phyloP scores from a whole-genome alignment of 2,113 vertebrate species.

The Myotis brandtii region DNA sequence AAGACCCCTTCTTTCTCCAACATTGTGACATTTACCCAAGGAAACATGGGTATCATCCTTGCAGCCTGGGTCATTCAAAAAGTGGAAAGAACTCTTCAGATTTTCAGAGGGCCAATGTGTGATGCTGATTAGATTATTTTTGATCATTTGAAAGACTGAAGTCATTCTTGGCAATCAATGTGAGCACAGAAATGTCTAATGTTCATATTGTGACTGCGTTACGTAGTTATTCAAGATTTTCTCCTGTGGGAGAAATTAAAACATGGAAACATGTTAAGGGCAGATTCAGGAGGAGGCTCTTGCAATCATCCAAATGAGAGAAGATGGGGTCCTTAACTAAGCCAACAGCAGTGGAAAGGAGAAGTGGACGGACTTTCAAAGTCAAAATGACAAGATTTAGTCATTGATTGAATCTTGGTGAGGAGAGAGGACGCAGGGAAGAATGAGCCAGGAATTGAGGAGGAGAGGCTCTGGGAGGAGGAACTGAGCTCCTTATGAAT shows the following conservation, averaged over 20 bases:
- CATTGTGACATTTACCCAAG: not conserved
- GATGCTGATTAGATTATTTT: conserved; percentile 23
- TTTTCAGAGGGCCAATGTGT: not conserved
- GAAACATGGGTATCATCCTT: not conserved
- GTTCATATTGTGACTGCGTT: not conserved
- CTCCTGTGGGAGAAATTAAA: not conserved
- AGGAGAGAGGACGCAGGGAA: not conserved
- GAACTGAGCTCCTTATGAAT: not conserved
- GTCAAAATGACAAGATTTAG: not conserved
- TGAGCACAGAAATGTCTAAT: not conserved
- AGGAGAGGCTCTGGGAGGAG: not conserved
- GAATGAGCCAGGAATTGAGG: not conserved
- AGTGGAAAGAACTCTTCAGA: not conserved
- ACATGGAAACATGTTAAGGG: not conserved
- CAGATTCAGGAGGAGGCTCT: not conserved
- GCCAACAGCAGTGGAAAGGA: not conserved
- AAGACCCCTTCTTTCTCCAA: not conserved
- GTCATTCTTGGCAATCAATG: not conserved
- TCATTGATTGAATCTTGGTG: not conserved
- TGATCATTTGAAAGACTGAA: not conserved
- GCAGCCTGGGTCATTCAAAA: conserved; percentile 1
- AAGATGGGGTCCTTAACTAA: not conserved
- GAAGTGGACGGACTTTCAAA: not conserved
- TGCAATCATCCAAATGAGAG: not conserved
- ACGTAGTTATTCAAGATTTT: not conserved